Conservation (phyloP, 1,140 invertebrate genomes). For the Sitophilus oryzae region DNA sequence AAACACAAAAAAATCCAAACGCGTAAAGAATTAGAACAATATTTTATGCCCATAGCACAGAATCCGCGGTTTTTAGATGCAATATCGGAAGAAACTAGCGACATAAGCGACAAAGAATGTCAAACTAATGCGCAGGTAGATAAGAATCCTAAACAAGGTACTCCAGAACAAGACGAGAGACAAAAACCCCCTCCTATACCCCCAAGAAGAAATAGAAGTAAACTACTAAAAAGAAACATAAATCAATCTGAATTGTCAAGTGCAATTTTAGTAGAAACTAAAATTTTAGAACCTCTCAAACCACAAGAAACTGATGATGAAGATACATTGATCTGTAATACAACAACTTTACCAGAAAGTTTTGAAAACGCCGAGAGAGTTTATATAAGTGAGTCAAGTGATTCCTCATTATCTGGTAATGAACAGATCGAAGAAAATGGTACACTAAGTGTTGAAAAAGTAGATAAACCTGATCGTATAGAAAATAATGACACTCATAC, state of each 20-base stretch:
- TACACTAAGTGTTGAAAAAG: background rate
- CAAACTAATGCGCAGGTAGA: background rate
- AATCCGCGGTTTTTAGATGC: conserved; percentile 58
- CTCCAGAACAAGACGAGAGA: conserved; percentile 29
- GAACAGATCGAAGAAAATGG: background rate
- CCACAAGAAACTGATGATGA: conserved; percentile 4
- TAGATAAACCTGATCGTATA: background rate
- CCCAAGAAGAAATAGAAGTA: conserved; percentile 6
- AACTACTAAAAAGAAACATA: background rate
- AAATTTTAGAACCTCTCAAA: conserved; percentile 22
- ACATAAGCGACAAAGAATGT: conserved; percentile 48
- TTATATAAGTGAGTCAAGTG: conserved; percentile 21
- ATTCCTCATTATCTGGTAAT: conserved; percentile 16
- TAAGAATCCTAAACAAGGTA: conserved; percentile 30
- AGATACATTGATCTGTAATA: too few species aligned
- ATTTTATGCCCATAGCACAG: conserved; percentile 48
- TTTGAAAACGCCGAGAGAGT: conserved; percentile 14
- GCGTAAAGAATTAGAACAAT: conserved; percentile 51
- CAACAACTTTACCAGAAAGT: background rate
- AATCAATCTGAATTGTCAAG: conserved; percentile 5
- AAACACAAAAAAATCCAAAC: conserved; percentile 48
- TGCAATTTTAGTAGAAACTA: conserved; percentile 31
- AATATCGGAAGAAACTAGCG: conserved; percentile 61
- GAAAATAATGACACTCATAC: background rate
- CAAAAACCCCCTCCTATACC: conserved; percentile 1